Evolutionary conservation across 2,113 vertebrate species (phyloP).

Genomic region (Bos indicus): DNA sequence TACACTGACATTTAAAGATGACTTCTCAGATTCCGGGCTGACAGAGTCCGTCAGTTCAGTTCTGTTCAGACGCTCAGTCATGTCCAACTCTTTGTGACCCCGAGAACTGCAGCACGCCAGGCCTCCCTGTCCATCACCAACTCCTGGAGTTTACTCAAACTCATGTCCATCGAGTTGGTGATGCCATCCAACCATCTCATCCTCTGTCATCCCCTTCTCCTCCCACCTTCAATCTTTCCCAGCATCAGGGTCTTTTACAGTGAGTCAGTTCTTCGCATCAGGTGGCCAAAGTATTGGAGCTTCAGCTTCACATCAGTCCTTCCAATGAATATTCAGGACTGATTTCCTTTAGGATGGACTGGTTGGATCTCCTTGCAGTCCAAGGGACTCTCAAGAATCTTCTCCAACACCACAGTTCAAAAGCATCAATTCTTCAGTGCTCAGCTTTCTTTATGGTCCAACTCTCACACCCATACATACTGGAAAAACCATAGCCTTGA

Average conservation of each 20-base stretch:
- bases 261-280: neutral
- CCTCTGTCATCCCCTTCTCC: neutral
- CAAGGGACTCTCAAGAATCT: neutral
- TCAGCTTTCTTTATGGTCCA: neutral
- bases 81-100: accelerated
- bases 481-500: neutral
- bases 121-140: neutral
- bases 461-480: neutral
- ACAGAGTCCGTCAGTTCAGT: neutral
- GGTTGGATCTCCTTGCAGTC: neutral
- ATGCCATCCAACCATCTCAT: neutral
- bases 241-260: neutral
- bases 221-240: neutral
- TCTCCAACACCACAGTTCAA: neutral
- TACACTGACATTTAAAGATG: neutral
- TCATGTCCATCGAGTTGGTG: neutral
- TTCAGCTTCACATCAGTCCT: too few species aligned
- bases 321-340: neutral
- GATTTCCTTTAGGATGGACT: neutral
- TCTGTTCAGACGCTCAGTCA: neutral
- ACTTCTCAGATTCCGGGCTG: neutral
- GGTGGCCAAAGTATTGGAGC: neutral
- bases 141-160: neutral
- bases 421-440: neutral
- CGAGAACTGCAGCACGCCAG: neutral